Evolutionary conservation across 2,113 vertebrate species (phyloP), one percentile per base, ranked within the genome.

Genomic region (Thalassoma bifasciatum): DNA sequence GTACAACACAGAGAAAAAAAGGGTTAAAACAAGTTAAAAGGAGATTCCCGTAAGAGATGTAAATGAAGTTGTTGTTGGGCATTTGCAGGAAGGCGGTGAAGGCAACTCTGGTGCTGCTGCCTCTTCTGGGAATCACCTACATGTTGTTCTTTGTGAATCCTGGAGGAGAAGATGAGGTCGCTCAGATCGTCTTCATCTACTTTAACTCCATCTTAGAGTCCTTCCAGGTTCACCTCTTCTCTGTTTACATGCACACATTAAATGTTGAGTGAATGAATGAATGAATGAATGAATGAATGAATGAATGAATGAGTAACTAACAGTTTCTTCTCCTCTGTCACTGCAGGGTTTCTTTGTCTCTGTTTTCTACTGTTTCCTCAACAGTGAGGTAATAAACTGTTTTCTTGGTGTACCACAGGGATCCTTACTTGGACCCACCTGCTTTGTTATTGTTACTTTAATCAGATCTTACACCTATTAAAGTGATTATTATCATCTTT

Each of bases 111-210:
- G 85, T 87, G 51, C 82, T 87, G 52, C 68, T 87, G 54, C 85
- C 82, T 19, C 72, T 87, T 54, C 11, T 87, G 21, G 85, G 85
- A 22, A 87, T 87, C 72, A 87, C 85, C 34, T 87, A 87, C 75
- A 79, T 87, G 85, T 10, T 87, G 42, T 87, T 87, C 72, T 87
- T 87, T 46, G 82, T 87, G 51, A 87, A 84, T 62, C 82, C 85
- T 9, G 82, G 79, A 19, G 82, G 82, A 77, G 85, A 84, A 10
- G 82, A 87, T 2, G 24, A 87, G 13, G 51, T 87, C 0, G 71
- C 82, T 38, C 85, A 82, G 64, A 84, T 87, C 0, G 82, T 84
- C 46, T 87, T 87, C 60, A 87, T 87, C 56, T 87, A 87, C 79
- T 87, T 87, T 19, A 87, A 87, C 75, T 84, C 85, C 40, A 56